A percentile compares a stretch with the other conserved stretches of the same genome.
phyloP scores from a whole-genome alignment of 1,140 invertebrate species.

The Leptinotarsa texana region DNA sequence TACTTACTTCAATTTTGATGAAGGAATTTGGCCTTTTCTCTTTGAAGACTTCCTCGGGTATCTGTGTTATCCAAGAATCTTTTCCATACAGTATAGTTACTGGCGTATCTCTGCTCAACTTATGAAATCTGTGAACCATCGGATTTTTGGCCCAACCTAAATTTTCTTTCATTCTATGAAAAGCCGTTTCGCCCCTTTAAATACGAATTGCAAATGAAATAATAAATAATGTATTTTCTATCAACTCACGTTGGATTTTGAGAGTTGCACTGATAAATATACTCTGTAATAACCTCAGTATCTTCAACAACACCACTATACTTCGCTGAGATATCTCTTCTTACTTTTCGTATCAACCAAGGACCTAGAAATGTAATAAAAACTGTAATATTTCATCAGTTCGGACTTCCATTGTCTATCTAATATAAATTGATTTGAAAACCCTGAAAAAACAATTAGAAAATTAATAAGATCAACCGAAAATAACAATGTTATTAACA shows the following conservation, averaged over 20 bases:
- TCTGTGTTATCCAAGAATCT: slow-evolving; percentile 89
- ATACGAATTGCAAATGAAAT: not conserved
- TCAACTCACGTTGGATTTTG: slow-evolving; percentile 81
- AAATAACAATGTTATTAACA: too few species aligned
- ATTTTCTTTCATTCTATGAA: slow-evolving; percentile 84
- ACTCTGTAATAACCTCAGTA: slow-evolving; percentile 79
- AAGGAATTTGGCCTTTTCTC: slow-evolving; percentile 67
- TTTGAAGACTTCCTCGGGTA: slow-evolving; percentile 76
- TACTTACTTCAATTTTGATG: slow-evolving; percentile 81
- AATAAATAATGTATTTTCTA: slow-evolving; percentile 12
- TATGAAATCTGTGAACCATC: slow-evolving; percentile 80
- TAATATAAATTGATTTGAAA: too few species aligned
- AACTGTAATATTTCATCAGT: too few species aligned
- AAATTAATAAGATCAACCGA: too few species aligned
- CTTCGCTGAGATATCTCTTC: slow-evolving; percentile 87
- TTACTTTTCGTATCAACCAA: slow-evolving; percentile 78
- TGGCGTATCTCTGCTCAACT: slow-evolving; percentile 73
- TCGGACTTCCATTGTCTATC: too few species aligned
- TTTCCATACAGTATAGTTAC: slow-evolving; percentile 91
- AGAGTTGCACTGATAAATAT: slow-evolving; percentile 96
- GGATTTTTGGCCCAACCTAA: slow-evolving; percentile 96
- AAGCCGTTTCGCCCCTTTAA: slow-evolving; percentile 89
- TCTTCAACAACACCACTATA: slow-evolving; percentile 74
- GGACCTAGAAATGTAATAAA: slow-evolving; percentile 64
- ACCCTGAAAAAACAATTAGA: too few species aligned